These are phyloP conservation scores for Antedon bifida DNA, from an alignment of 35 echinoderm and acorn worm genomes.

Conservation along the genomic window DNA sequence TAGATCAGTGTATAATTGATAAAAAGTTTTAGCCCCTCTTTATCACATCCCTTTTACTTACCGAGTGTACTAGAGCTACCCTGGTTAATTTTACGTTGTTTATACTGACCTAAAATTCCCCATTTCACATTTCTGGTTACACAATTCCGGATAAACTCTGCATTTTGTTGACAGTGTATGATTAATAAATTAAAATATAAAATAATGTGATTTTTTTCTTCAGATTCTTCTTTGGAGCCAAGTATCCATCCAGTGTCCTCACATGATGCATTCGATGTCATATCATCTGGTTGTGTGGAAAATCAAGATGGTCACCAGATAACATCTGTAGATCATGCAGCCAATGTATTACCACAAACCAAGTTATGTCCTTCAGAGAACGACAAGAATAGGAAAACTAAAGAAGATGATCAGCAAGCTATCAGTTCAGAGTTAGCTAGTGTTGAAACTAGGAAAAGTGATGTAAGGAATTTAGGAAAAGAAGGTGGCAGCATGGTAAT, in stretches of 20 bases:
- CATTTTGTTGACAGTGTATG: no score
- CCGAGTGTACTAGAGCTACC: no score
- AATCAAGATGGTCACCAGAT: background rate
- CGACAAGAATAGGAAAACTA: background rate
- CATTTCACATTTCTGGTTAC: no score
- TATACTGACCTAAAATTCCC: no score
- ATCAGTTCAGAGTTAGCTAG: background rate
- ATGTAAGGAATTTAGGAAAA: background rate
- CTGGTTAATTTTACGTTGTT: no score
- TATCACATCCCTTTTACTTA: no score
- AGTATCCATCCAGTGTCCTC: background rate
- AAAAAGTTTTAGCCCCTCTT: no score
- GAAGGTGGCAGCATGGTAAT: background rate
- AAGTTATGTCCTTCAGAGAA: background rate
- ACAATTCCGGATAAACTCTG: no score
- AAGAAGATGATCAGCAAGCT: background rate
- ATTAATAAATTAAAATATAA: no score
- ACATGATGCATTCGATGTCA: background rate
- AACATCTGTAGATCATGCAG: background rate
- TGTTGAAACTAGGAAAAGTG: background rate
- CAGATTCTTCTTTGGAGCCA: no score
- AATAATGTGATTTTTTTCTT: no score
- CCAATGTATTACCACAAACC: background rate
- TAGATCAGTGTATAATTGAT: no score
- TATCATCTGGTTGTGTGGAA: background rate